A percentile compares a stretch with the other conserved stretches of the same genome.
phyloP scores from a whole-genome alignment of 2,888 invertebrate genomes.

The Anagyrus pseudococci region DNA sequence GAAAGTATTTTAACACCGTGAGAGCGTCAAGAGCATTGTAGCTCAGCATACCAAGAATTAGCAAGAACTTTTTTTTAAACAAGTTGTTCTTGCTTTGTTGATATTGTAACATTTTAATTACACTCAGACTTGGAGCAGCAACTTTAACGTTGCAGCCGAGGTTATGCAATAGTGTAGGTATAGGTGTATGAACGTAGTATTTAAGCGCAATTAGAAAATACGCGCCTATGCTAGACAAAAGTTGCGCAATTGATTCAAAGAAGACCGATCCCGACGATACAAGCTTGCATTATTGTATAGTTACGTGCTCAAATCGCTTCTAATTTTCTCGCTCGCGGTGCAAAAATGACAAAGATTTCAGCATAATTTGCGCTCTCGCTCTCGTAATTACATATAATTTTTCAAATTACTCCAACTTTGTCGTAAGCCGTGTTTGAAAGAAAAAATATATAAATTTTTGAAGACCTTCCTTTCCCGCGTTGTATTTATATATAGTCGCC shows the following conservation, averaged over 20 bases:
- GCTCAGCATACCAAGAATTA: too few species aligned
- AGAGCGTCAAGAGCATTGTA: too few species aligned
- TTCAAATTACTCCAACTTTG: too few species aligned
- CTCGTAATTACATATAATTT: too few species aligned
- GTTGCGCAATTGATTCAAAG: conserved; percentile 38
- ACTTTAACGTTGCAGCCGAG: conserved; percentile 16
- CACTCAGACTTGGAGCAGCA: not conserved
- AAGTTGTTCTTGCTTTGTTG: conserved; percentile 25
- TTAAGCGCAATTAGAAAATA: conserved; percentile 37
- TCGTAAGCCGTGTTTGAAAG: too few species aligned
- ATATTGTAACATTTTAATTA: conserved; percentile 18
- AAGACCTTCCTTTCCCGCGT: too few species aligned
- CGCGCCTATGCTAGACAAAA: conserved; percentile 30
- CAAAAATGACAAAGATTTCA: conserved; percentile 32
- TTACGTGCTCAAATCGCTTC: conserved; percentile 35
- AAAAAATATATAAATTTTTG: too few species aligned
- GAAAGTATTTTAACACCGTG: too few species aligned
- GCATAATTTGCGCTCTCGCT: conserved; percentile 28
- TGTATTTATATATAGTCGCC: too few species aligned
- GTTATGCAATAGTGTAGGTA: conserved; percentile 35
- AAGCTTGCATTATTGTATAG: conserved; percentile 33
- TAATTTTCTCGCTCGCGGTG: conserved; percentile 30
- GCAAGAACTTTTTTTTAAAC: too few species aligned
- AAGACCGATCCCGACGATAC: conserved; percentile 23
- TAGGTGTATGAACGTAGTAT: conserved; percentile 21